Evolutionary conservation across 2,888 invertebrate genomes (phyloP).

Genomic region (Himalopsyche kuldschensis): DNA sequence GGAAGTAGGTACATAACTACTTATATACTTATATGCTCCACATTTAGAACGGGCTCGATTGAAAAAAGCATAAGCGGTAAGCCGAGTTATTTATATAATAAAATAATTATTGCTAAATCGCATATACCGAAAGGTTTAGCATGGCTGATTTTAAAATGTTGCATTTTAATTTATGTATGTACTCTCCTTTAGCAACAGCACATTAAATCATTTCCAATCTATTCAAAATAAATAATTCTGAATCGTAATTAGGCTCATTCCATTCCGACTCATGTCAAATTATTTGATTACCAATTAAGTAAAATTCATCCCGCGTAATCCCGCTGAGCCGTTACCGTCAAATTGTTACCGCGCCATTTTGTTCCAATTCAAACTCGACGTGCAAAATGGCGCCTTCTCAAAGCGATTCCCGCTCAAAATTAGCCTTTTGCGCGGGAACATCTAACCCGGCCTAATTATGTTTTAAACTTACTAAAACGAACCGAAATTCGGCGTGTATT

Average conservation of each 20-base stretch:
- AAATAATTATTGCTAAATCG: no score
- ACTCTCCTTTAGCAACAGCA: no score
- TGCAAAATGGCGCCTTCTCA: background rate
- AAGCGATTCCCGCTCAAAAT: background rate
- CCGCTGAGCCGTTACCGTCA: background rate
- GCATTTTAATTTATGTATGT: no score
- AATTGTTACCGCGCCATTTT: background rate
- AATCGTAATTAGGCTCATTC: background rate
- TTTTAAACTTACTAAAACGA: conserved; percentile 4
- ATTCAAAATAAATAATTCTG: background rate
- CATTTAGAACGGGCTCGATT: no score
- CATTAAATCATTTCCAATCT: background rate
- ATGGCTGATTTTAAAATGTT: no score
- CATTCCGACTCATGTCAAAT: background rate
- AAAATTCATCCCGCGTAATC: background rate
- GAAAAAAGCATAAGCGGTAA: no score
- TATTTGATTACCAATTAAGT: background rate
- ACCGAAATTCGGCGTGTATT: background rate
- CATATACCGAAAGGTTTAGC: no score
- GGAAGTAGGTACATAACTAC: no score
- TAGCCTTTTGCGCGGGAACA: background rate
- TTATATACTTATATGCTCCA: no score
- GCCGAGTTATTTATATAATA: no score
- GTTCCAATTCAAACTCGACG: background rate
- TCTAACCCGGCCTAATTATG: background rate